These are phyloP conservation scores for Nylanderia fulva DNA, from an alignment of 1,140 invertebrate genomes.

Conservation along the genomic window DNA sequence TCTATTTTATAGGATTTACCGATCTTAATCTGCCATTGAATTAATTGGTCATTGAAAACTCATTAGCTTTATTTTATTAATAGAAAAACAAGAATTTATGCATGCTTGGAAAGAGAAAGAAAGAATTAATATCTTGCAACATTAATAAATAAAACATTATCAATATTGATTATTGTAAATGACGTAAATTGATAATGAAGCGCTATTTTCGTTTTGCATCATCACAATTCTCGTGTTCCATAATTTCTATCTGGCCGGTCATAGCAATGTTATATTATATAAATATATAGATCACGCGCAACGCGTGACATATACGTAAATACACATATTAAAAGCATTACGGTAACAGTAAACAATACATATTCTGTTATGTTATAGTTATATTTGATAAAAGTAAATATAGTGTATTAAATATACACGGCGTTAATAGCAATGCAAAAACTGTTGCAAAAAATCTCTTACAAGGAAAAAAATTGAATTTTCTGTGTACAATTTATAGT, in stretches of 20 bases:
- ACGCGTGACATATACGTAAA: neutral
- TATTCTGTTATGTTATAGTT: neutral
- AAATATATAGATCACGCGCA: neutral
- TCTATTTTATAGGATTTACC: conserved; percentile 7
- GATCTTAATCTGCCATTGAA: conserved; percentile 5
- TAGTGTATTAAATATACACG: conserved; percentile 5
- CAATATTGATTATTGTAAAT: neutral
- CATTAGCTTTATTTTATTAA: neutral
- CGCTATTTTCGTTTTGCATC: conserved; percentile 18
- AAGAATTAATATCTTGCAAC: conserved; percentile 28
- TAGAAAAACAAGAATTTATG: conserved; percentile 9
- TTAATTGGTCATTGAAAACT: neutral
- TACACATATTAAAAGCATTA: neutral
- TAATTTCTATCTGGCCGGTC: neutral
- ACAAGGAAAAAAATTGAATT: neutral
- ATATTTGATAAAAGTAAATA: conserved; percentile 32
- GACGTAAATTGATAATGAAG: conserved; percentile 24
- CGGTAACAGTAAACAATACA: no score
- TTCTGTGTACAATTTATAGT: neutral
- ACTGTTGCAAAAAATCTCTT: neutral
- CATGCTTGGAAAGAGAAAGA: neutral
- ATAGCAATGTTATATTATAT: neutral
- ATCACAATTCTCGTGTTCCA: neutral
- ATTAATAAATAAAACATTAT: conserved; percentile 23
- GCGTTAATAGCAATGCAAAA: neutral